These are phyloP conservation scores for Trypoxylus dichotomus DNA, from an alignment of 1,140 invertebrate genomes.

Conservation along the genomic window DNA sequence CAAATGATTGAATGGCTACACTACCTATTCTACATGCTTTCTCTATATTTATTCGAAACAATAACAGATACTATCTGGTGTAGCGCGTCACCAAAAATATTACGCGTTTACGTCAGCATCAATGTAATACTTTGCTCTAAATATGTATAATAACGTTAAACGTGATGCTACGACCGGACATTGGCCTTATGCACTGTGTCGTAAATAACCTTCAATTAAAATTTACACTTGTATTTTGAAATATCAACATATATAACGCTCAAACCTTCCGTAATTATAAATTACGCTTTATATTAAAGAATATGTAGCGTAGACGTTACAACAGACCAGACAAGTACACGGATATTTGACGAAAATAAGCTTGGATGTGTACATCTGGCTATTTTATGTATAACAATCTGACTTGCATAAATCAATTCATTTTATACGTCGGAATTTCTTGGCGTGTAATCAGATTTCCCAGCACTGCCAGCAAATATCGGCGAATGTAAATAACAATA, in stretches of 20 bases:
- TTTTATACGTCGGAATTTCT: constrained; percentile 4
- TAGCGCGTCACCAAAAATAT: no score
- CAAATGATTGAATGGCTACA: no score
- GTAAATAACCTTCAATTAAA: background rate
- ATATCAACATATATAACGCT: background rate
- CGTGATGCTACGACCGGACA: background rate
- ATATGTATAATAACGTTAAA: no score
- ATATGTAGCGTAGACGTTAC: background rate
- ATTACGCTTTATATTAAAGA: background rate
- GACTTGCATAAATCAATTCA: constrained; percentile 11
- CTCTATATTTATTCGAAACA: no score
- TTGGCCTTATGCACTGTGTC: background rate
- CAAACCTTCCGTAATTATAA: background rate
- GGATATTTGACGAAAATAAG: background rate
- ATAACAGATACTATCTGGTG: no score
- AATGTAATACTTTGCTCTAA: no score
- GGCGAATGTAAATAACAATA: background rate
- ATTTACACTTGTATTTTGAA: background rate
- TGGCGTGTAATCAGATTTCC: background rate
- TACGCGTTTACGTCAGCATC: no score
- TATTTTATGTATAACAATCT: background rate
- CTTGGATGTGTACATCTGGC: constrained; percentile 1
- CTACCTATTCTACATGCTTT: no score
- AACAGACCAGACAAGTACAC: background rate
- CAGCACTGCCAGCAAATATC: background rate